These are phyloP conservation scores for Steinernema feltiae DNA, from an alignment of 1,140 invertebrate species.

Conservation along the genomic window DNA sequence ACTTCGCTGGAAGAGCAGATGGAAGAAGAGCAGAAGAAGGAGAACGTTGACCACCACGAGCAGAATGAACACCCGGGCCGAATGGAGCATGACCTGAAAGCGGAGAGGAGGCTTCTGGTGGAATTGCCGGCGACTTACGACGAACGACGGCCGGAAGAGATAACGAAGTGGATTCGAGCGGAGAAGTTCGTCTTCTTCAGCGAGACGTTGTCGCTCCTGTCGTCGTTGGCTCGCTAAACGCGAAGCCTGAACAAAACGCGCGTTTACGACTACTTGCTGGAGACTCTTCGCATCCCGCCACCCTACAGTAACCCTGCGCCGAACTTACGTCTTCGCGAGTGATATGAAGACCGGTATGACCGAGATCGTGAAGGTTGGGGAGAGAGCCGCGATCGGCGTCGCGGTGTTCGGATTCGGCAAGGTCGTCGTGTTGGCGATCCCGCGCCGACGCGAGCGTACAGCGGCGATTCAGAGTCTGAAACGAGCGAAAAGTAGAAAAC, in stretches of 20 bases:
- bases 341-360: conserved; percentile 64
- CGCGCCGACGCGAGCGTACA: conserved; percentile 49
- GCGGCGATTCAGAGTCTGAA: conserved; percentile 48
- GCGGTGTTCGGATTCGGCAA: neutral
- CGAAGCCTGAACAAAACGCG: conserved; percentile 63
- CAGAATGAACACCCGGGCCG: conserved; percentile 38
- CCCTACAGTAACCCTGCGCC: too few relatives aligned
- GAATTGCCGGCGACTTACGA: conserved; percentile 67
- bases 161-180: conserved; percentile 87
- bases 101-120: neutral
- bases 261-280: neutral
- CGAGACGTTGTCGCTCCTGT: conserved; percentile 81
- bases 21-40: conserved; percentile 43
- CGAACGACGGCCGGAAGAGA: conserved; percentile 87
- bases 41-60: conserved; percentile 43
- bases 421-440: conserved; percentile 25
- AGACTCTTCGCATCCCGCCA: too few relatives aligned
- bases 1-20: conserved; percentile 34
- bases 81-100: conserved; percentile 41
- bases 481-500: neutral
- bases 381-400: conserved; percentile 64
- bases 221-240: conserved; percentile 81
- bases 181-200: conserved; percentile 82
- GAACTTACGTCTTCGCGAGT: conserved; percentile 7
- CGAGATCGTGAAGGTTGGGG: conserved; percentile 74